Base-by-base conservation (phyloP, 2,888 invertebrate genomes). In the Beris chalybata region DNA sequence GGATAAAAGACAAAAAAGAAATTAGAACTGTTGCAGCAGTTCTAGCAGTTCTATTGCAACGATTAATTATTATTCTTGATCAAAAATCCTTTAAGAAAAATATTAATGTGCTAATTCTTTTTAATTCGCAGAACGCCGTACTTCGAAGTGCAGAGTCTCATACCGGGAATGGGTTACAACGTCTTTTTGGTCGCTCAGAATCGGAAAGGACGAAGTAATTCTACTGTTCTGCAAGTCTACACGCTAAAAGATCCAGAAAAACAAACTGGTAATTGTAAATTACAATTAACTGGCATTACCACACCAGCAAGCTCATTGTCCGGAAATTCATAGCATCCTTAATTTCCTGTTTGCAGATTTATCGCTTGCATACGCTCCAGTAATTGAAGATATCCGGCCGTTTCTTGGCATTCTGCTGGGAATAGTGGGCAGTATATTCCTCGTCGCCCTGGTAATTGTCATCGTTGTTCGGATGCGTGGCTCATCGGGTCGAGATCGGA, bases 201-300 rank as follows among this genome's bases (percentile, higher is more conserved):
- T 78, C 84, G 82, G 74, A 91, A 90, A 76, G 91, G 91, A 52
- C 83, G 85, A 63, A 90, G 90, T 79, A 86, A 86, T 72, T 83
- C 85, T 53, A 84, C 85, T 57, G 83, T 84, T 53, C 79, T 91
- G 63, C 86, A 86, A 73, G 87, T 89, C n/a, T 87, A 85, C 73
- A 91, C 90, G 2, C 80, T 89, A 55, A 89, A 89, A 79, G 86
- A 88, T 69, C 89, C 89, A 29, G 89, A 89, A 76, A 87, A 88
- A 77, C 87, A 88, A 75, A 88, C 87, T 77, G 89, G 89, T 87
- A 74, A 77, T 74, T 74, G 2, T 56, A 38, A 38, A 38, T 7
- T 38, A 38, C 38, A 38, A 38, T 38, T 38, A 38, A 7, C 38
- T 22, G 53, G 31, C 13, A 3, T 61, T 50, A 53, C 5, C 2